These are phyloP conservation scores for Trachemys scripta DNA, from an alignment of 2,113 vertebrate species.

Conservation along the genomic window DNA sequence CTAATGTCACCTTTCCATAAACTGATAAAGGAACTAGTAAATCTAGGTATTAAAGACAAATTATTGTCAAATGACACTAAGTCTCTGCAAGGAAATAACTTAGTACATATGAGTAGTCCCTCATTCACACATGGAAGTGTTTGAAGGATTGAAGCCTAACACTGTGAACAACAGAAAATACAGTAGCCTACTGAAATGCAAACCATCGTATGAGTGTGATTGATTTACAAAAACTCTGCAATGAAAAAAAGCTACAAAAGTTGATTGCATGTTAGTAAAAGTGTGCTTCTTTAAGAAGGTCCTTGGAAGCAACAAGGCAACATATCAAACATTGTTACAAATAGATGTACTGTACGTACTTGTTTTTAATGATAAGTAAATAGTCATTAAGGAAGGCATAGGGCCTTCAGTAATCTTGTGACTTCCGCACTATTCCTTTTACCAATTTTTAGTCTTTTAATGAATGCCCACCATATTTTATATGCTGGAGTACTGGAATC, in stretches of 20 bases:
- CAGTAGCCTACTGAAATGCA: background rate
- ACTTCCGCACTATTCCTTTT: background rate
- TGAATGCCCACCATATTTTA: background rate
- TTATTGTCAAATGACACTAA: background rate
- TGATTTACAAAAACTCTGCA: background rate
- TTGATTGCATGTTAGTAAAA: background rate
- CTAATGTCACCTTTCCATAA: background rate
- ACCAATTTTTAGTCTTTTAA: background rate
- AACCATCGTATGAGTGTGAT: rapidly evolving
- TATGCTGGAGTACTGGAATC: background rate
- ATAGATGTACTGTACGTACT: background rate
- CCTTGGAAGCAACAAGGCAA: background rate
- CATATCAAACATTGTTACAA: background rate
- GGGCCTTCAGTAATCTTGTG: background rate
- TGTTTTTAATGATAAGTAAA: background rate
- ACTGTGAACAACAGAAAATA: background rate
- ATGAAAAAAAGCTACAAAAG: background rate
- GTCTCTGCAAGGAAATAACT: background rate
- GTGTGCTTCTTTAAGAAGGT: background rate
- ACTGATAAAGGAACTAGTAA: background rate
- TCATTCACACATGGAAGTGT: background rate
- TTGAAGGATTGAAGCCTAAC: background rate
- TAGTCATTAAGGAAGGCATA: background rate
- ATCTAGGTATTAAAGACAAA: background rate
- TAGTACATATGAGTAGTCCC: background rate